Conservation (phyloP, 23 tunicate genomes). For the Oikopleura vanhoeffeni region DNA sequence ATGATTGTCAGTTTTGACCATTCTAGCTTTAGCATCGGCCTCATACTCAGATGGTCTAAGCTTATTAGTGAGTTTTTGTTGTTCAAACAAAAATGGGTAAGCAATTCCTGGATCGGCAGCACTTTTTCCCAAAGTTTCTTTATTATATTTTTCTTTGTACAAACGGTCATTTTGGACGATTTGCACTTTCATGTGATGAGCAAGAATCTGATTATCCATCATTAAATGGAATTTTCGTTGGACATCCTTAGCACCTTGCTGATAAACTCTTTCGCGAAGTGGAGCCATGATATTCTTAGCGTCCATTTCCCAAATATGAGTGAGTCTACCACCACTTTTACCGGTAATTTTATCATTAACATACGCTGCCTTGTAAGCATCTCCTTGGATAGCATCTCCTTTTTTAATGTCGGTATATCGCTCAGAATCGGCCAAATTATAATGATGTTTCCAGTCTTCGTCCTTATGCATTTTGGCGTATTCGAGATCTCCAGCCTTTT, state of each 20-base stretch:
- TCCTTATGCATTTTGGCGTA: not conserved
- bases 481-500: not conserved
- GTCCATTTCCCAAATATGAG: conserved; percentile 12
- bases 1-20: not conserved
- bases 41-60: not conserved
- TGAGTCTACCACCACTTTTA: not conserved
- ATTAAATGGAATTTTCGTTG: not conserved
- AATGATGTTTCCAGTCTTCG: conserved; percentile 3
- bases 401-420: not conserved
- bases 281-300: not conserved
- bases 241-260: not conserved
- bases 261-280: not conserved
- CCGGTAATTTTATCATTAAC: not conserved
- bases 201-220: not conserved
- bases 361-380: not conserved
- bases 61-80: not conserved
- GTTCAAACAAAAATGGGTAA: not conserved
- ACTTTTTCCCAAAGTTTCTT: not conserved
- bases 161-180: not conserved
- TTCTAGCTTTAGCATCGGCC: not conserved
- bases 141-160: not conserved
- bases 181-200: not conserved
- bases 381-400: not conserved
- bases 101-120: conserved; percentile 13
- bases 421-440: not conserved